These are phyloP conservation scores for Drosophila monieri DNA, from an alignment of 2,888 invertebrate genomes.

Conservation along the genomic window DNA sequence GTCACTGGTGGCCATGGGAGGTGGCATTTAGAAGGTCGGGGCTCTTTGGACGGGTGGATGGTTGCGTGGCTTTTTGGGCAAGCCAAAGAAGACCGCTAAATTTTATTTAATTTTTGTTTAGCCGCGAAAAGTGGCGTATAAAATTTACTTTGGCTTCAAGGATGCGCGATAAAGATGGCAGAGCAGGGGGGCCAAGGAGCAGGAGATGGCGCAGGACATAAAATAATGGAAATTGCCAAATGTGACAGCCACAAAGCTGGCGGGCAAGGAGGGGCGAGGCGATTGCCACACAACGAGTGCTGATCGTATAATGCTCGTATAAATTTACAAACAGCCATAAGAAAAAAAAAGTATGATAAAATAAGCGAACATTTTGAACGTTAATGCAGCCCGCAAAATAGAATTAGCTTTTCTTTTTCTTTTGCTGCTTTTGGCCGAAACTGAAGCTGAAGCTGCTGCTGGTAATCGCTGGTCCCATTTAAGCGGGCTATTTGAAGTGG, in stretches of 20 bases:
- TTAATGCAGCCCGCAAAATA: conserved; percentile 76
- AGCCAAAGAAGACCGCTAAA: conserved; percentile 74
- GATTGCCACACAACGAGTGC: conserved; percentile 43
- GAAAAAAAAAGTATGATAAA: conserved; percentile 10
- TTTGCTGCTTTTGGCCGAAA: conserved; percentile 23
- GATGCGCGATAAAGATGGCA: conserved; percentile 42
- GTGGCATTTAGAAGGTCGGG: conserved; percentile 3
- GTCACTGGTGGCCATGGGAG: too few relatives aligned
- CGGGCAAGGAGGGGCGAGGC: conserved; percentile 8
- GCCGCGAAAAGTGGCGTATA: conserved; percentile 79
- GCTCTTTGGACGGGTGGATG: conserved; percentile 20
- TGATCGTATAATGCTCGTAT: conserved; percentile 76
- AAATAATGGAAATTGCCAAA: conserved; percentile 80
- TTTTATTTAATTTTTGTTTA: conserved; percentile 79
- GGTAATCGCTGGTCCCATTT: conserved; percentile 76
- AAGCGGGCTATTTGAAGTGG: conserved; percentile 76
- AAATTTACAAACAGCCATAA: conserved; percentile 67
- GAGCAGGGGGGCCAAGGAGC: neutral
- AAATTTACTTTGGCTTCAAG: conserved; percentile 78
- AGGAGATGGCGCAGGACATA: conserved; percentile 61
- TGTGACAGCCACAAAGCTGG: conserved; percentile 78
- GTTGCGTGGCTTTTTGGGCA: conserved; percentile 34
- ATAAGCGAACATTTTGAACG: conserved; percentile 54
- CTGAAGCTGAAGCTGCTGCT: conserved; percentile 58
- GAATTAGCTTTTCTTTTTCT: conserved; percentile 66